Evolutionary conservation across 2,797 vertebrate genomes (phyloP).

Genomic region (Epinephelus coioides): DNA sequence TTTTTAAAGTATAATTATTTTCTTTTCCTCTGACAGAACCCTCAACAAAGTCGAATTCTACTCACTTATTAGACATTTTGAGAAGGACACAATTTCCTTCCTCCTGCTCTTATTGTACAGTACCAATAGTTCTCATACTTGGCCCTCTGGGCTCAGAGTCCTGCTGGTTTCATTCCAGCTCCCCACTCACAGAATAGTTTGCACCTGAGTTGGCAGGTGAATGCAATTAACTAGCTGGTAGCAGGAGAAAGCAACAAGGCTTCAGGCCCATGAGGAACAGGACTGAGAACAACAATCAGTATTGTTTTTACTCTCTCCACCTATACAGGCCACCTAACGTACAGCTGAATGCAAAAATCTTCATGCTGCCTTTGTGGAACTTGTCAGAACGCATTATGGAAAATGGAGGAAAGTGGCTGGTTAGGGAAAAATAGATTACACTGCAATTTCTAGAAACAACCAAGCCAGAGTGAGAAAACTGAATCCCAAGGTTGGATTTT

Average conservation of each 20-base stretch:
- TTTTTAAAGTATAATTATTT: neutral
- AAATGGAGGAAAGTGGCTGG: neutral
- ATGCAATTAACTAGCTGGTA: constrained; percentile 43
- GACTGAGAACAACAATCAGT: constrained; percentile 8
- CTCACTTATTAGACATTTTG: neutral
- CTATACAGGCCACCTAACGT: neutral
- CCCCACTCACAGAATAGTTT: constrained; percentile 28
- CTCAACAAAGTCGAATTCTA: neutral
- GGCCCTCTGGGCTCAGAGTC: constrained; percentile 9
- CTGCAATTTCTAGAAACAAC: neutral
- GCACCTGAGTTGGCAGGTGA: constrained; percentile 62
- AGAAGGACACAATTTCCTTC: neutral
- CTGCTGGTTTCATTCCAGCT: constrained; percentile 33
- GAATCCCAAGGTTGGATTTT: neutral
- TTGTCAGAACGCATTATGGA: neutral
- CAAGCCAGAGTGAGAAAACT: neutral
- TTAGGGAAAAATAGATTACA: neutral
- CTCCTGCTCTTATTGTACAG: neutral
- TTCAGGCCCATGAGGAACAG: neutral
- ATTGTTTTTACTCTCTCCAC: constrained; percentile 25
- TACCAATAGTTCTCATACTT: neutral
- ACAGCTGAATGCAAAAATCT: neutral
- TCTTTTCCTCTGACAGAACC: neutral
- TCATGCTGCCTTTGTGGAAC: neutral
- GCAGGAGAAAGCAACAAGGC: constrained; percentile 40